Conservation (phyloP, 2,888 invertebrate genomes). For the Incurvaria masculella region DNA sequence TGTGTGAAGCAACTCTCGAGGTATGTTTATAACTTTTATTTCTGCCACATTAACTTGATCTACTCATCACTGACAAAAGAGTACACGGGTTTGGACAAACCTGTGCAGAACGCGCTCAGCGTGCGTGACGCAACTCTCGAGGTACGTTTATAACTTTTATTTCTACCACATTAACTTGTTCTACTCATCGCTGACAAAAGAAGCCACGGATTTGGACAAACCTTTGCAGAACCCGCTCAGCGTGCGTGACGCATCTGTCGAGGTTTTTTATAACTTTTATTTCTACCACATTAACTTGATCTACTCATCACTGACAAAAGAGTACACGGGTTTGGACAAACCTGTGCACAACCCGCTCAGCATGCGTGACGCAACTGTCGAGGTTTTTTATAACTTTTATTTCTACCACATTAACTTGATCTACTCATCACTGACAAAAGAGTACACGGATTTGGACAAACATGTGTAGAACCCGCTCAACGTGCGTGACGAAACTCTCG, state of each 20-base stretch:
- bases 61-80: conserved; percentile 92
- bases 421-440: conserved; percentile 88
- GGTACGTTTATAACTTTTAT: too few relatives aligned
- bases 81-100: conserved; percentile 94
- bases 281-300: conserved; percentile 94
- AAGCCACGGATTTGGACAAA: too few relatives aligned
- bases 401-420: conserved; percentile 94
- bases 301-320: conserved; percentile 88
- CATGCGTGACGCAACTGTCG: conserved; percentile 80
- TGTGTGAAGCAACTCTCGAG: too few relatives aligned
- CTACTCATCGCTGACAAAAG: too few relatives aligned
- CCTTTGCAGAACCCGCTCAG: too few relatives aligned
- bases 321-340: conserved; percentile 95
- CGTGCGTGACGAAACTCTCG: conserved; percentile 80
- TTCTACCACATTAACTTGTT: too few relatives aligned
- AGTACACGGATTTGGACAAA: conserved; percentile 95
- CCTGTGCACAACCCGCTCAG: conserved; percentile 82
- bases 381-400: too few relatives aligned
- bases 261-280: conserved; percentile 92
- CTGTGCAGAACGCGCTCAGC: conserved; percentile 80
- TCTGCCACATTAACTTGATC: conserved; percentile 93
- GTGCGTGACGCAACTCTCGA: conserved; percentile 83
- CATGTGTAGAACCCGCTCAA: conserved; percentile 82
- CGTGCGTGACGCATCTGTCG: too few relatives aligned
- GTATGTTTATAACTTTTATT: conserved; percentile 95